Conservation (phyloP, 2,113 vertebrate species). For the Epinephelus fuscoguttatus region DNA sequence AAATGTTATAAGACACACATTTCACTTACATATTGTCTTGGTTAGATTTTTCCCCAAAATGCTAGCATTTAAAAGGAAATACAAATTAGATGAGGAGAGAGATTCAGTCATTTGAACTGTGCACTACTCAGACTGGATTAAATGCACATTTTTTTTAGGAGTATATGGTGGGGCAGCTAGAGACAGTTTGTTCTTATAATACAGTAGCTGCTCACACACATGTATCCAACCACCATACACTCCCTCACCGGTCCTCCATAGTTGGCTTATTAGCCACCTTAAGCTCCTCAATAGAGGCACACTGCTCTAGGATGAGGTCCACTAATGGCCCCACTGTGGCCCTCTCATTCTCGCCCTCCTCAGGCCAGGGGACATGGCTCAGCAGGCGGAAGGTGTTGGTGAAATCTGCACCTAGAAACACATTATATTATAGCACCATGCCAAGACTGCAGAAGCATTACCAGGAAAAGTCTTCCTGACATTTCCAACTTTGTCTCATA, state of each 20-base stretch:
- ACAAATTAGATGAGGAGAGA: neutral
- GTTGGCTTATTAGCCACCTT: slow-evolving; percentile 87
- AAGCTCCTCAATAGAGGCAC: slow-evolving; percentile 90
- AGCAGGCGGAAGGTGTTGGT: slow-evolving; percentile 90
- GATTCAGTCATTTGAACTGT: neutral
- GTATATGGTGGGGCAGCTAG: slow-evolving; percentile 46
- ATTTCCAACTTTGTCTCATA: neutral
- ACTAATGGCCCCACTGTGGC: slow-evolving; percentile 76
- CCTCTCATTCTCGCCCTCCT: slow-evolving; percentile 44
- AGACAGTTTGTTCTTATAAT: neutral
- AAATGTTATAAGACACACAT: neutral
- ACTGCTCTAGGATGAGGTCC: slow-evolving; percentile 84
- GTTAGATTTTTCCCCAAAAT: slow-evolving; percentile 57
- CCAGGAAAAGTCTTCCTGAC: neutral
- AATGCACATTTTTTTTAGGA: neutral
- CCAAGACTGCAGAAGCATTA: neutral
- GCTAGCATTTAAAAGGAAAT: slow-evolving; percentile 51
- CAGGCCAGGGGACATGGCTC: slow-evolving; percentile 80
- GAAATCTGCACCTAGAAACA: slow-evolving; percentile 89
- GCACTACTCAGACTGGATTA: neutral
- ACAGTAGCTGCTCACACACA: neutral
- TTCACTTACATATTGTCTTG: slow-evolving; percentile 67
- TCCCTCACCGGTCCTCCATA: slow-evolving; percentile 89
- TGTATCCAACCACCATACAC: slow-evolving; percentile 54
- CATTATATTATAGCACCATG: neutral